A percentile compares a stretch with the other conserved stretches of the same genome.
phyloP scores from a whole-genome alignment of 2,888 invertebrate species.

The Tipula confusa region DNA sequence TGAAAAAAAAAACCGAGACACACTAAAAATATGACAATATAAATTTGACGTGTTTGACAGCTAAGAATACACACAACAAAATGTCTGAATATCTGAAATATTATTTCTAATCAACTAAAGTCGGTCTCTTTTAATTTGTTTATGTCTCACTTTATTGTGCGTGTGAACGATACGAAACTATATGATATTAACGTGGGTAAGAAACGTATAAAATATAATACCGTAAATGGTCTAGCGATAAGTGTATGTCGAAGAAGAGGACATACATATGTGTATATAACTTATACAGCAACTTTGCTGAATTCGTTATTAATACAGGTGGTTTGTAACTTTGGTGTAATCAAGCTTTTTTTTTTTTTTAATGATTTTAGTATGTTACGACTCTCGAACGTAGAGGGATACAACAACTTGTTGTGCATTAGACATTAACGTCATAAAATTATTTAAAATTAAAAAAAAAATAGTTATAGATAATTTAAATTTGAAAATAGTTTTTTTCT shows the following conservation, averaged over 20 bases:
- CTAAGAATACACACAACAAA: neutral
- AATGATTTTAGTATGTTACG: neutral
- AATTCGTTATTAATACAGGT: neutral
- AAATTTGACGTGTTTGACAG: neutral
- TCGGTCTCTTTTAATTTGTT: neutral
- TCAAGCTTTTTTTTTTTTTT: neutral
- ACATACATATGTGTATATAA: neutral
- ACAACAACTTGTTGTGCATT: neutral
- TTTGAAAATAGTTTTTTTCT: no score
- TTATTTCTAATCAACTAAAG: neutral
- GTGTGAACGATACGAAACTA: neutral
- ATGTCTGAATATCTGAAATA: slow-evolving; percentile 3
- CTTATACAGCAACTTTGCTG: neutral
- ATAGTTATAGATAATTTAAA: no score
- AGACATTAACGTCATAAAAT: no score
- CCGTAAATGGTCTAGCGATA: neutral
- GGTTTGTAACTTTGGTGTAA: neutral
- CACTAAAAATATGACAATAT: no score
- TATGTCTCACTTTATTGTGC: neutral
- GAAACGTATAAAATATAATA: neutral
- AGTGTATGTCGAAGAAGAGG: neutral
- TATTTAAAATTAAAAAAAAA: no score
- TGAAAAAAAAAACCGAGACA: neutral
- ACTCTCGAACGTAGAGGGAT: neutral
- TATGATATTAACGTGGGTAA: neutral